These are phyloP conservation scores for Parascotia fuliginaria DNA, from an alignment of 2,888 invertebrate genomes.

Conservation along the genomic window DNA sequence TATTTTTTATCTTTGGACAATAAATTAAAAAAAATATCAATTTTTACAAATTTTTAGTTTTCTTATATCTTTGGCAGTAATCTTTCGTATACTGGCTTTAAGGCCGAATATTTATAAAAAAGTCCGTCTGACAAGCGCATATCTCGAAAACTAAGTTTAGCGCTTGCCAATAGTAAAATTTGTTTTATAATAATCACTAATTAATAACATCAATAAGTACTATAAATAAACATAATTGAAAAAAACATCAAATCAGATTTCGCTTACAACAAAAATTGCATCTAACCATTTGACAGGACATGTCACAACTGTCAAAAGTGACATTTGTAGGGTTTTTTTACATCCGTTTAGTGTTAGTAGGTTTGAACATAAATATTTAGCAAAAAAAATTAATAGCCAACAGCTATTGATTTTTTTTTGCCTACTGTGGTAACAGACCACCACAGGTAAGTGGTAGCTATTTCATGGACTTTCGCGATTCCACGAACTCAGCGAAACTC, in stretches of 20 bases:
- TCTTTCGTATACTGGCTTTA: conserved; percentile 52
- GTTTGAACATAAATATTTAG: too few species aligned
- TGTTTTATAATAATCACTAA: conserved; percentile 21
- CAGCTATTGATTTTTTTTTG: too few species aligned
- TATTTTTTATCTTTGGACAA: conserved; percentile 34
- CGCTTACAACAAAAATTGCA: conserved; percentile 36
- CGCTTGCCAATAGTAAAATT: conserved; percentile 36
- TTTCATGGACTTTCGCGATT: too few species aligned
- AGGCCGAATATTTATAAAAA: conserved; percentile 29
- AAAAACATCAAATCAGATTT: conserved; percentile 27
- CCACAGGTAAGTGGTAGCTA: too few species aligned
- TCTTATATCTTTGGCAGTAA: conserved; percentile 65
- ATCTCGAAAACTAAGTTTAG: conserved; percentile 17
- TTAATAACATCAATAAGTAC: conserved; percentile 34
- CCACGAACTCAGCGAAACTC: too few species aligned
- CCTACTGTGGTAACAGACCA: too few species aligned
- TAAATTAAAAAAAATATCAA: conserved; percentile 17
- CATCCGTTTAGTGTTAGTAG: too few species aligned
- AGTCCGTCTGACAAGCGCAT: conserved; percentile 21
- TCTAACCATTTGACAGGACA: conserved; percentile 34
- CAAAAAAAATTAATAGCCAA: too few species aligned
- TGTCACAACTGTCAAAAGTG: conserved; percentile 11
- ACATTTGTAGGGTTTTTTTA: not conserved
- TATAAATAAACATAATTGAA: conserved; percentile 30
- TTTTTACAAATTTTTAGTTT: conserved; percentile 40